Base-by-base conservation (phyloP, 2,888 invertebrate genomes). In the Zonitis immaculata region DNA sequence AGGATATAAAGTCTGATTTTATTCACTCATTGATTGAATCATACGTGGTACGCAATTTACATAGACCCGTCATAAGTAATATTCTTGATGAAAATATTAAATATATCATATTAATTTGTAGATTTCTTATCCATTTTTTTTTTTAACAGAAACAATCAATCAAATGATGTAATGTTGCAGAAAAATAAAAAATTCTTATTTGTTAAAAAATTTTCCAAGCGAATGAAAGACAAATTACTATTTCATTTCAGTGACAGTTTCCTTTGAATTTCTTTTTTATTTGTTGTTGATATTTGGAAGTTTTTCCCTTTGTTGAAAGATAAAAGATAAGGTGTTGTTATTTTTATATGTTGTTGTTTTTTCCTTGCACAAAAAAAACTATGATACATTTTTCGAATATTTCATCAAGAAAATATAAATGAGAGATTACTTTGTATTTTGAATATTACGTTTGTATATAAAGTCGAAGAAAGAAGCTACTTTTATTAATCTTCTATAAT, bases 111-210 rank as follows among this genome's bases (percentile, higher is more conserved):
- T n/a, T n/a, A n/a, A n/a, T n/a, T n/a, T n/a, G n/a, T n/a, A n/a
- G n/a, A n/a, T n/a, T n/a, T n/a, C n/a, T n/a, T n/a, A n/a, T n/a
- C n/a, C n/a, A n/a, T n/a, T n/a, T n/a, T n/a, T n/a, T n/a, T n/a
- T n/a, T n/a, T n/a, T 35, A 18, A 18, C 18, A 9, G 9, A 35
- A 35, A 35, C 14, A 9, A 35, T 35, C 35, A 18, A 18, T 35
- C 35, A 67, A 66, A 71, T n/a, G n/a, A 70, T 68, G 67, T 68
- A 69, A 45, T 28, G 28, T 45, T 28, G 12, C 20, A 26, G 35
- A 35, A 35, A 35, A 35, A 35, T 8, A 4, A 9, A 11, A 8
- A 16, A 35, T n/a, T n/a, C n/a, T n/a, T n/a, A 16, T 25, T 12
- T 6, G 4, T 44, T 26, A 3, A 14, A 22, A 8, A 14, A 22